Conservation (phyloP, 2,888 invertebrate genomes). For the Empis stercorea region DNA sequence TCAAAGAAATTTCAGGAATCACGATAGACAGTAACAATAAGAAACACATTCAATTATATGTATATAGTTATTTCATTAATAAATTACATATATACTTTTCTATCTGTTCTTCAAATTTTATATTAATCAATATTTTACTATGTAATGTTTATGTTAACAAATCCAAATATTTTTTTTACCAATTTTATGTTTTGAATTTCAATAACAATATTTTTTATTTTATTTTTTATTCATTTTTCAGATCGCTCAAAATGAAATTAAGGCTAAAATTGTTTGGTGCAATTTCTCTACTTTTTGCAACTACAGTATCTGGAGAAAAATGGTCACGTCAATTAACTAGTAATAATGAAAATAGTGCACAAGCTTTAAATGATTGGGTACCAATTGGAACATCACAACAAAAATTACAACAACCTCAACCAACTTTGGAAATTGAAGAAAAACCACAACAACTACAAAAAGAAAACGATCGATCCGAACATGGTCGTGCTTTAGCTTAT, state of each 20-base stretch:
- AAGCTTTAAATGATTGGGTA: conserved; percentile 39
- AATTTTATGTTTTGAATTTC: background rate
- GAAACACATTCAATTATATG: too few relatives aligned
- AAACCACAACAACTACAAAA: conserved; percentile 7
- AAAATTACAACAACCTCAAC: background rate
- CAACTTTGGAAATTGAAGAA: background rate
- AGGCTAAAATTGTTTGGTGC: conserved; percentile 17
- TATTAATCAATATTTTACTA: too few relatives aligned
- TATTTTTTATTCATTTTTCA: conserved; percentile 12
- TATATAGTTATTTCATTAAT: too few relatives aligned
- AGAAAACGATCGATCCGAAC: conserved; percentile 27
- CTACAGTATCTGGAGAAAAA: conserved; percentile 19
- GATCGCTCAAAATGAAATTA: conserved; percentile 25
- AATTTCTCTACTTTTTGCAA: conserved; percentile 19
- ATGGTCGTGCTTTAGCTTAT: conserved; percentile 34
- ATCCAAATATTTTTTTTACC: too few relatives aligned
- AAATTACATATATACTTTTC: too few relatives aligned
- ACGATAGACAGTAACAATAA: too few relatives aligned
- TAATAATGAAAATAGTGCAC: conserved; percentile 24
- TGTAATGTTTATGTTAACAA: too few relatives aligned
- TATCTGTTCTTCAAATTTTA: too few relatives aligned
- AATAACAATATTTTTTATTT: background rate
- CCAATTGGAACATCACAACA: conserved; percentile 31
- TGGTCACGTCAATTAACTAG: conserved; percentile 33
- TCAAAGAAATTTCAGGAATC: too few relatives aligned